A percentile compares a stretch with the other conserved stretches of the same genome.
Evolutionary conservation across 2,797 vertebrate species (phyloP).

Genomic region (Lepidocolaptes lacrymiger): DNA sequence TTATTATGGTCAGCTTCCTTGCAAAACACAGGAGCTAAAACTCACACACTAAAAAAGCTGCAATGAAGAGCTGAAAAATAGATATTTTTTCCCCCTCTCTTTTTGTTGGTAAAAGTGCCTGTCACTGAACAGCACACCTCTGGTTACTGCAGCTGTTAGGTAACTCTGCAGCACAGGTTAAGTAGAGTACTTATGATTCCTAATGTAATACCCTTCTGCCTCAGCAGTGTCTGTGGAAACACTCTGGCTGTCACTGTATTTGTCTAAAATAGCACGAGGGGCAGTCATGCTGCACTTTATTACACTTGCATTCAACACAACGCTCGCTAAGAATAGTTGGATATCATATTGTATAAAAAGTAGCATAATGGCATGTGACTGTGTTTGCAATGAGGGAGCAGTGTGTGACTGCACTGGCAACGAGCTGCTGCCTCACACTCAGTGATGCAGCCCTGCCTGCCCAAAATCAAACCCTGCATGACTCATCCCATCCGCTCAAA

Average conservation of each 20-base stretch:
- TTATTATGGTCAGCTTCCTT: background rate
- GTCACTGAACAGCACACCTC: background rate
- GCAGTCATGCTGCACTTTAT: background rate
- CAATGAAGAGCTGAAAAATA: background rate
- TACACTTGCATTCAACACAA: background rate
- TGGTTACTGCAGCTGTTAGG: background rate
- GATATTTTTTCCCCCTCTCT: background rate
- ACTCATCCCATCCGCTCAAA: constrained; percentile 16
- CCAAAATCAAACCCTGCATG: background rate
- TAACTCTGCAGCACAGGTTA: background rate
- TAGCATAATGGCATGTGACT: constrained; percentile 52
- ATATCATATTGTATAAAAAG: constrained; percentile 43
- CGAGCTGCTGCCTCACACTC: constrained; percentile 10
- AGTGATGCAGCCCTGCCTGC: background rate
- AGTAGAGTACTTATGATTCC: background rate
- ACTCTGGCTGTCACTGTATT: background rate
- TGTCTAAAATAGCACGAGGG: constrained; percentile 33
- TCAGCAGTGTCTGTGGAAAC: background rate
- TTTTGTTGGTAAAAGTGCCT: background rate
- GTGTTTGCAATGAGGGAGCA: constrained; percentile 34
- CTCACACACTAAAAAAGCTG: background rate
- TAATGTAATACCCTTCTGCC: background rate
- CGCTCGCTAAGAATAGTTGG: constrained; percentile 52
- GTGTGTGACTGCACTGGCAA: constrained; percentile 17
- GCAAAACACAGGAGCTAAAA: background rate